Evolutionary conservation across 1,140 invertebrate genomes (phyloP).

Genomic region (Aphelinus atriplicis): DNA sequence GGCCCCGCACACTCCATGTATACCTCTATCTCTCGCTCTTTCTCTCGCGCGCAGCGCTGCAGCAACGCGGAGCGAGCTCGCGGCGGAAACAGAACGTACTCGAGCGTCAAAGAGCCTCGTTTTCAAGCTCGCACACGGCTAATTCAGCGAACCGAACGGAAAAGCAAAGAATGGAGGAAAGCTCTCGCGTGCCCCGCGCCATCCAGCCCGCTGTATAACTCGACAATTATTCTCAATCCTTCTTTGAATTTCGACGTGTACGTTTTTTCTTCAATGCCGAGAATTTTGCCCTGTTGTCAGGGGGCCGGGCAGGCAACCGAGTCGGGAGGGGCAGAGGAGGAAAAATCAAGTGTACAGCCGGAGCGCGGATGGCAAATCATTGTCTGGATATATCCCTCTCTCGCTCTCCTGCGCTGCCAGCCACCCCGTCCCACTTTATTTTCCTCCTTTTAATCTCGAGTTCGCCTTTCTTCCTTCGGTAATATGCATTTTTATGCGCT

Average conservation of each 20-base stretch:
- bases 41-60: background rate
- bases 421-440: constrained; percentile 5
- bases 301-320: background rate
- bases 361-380: constrained; percentile 13
- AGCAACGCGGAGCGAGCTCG: background rate
- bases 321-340: background rate
- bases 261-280: constrained; percentile 20
- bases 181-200: constrained; percentile 8
- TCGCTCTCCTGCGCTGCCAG: too few relatives aligned
- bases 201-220: constrained; percentile 18
- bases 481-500: constrained; percentile 43
- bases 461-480: constrained; percentile 37
- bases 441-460: constrained; percentile 39
- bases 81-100: constrained; percentile 20
- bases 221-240: constrained; percentile 39
- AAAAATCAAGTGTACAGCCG: constrained; percentile 28
- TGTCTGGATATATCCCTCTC: constrained; percentile 16
- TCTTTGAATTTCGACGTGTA: constrained; percentile 35
- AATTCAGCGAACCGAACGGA: constrained; percentile 41
- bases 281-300: constrained; percentile 22
- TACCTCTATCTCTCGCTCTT: background rate
- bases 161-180: constrained; percentile 39
- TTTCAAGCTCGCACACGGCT: constrained; percentile 27
- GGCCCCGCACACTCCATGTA: background rate
- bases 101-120: constrained; percentile 44